Base-by-base conservation (phyloP, 2,797 vertebrate genomes). In the Sebastes oblongus region DNA sequence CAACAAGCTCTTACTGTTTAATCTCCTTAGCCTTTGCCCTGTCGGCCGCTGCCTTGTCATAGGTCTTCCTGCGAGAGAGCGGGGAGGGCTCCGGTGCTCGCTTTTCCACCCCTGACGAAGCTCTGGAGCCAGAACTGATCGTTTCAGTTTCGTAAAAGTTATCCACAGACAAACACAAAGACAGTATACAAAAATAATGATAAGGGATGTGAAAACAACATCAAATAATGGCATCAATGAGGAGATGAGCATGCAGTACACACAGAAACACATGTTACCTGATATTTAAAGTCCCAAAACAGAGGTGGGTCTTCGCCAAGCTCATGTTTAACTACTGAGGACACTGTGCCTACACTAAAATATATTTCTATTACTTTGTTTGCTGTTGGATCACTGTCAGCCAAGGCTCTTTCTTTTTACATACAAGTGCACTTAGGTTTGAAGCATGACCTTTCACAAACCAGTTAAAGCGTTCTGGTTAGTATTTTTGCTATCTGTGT, bases 11-110 rank as follows among this genome's bases (percentile, higher is more conserved):
- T 98, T 97, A 99, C 98, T 96, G 96, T 96, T 97, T 98, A 54
- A 96, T 97, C 88, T 99, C 98, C 96, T 98, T 99, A 91, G 95
- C 80, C 94, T 98, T 99, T 93, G 96, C 87, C 93, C 96, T 98
- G 85, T 98, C 97, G 67, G 92, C 70, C 74, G 94, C 88, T 80
- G 93, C 91, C 94, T 96, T 99, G 88, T 99, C 98, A 94, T 97
- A 97, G 52, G 94, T 85, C 96, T 98, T 99, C 94, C 98, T 98
- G 94, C 97, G 97, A 82, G 96, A 90, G 86, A 96, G 93, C 78
- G 98, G 98, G 4, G 98, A 99, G 32, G 97, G 96, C 91, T 98
- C 98, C 42, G 97, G 95, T 1, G 95, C 85, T 94, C 96, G 96
- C 93, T 96, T 98, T 86, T 98, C 98, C 87, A 95, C 67, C 76